Conservation (phyloP, 1,140 invertebrate genomes). For the Melipona quadrifasciata region DNA sequence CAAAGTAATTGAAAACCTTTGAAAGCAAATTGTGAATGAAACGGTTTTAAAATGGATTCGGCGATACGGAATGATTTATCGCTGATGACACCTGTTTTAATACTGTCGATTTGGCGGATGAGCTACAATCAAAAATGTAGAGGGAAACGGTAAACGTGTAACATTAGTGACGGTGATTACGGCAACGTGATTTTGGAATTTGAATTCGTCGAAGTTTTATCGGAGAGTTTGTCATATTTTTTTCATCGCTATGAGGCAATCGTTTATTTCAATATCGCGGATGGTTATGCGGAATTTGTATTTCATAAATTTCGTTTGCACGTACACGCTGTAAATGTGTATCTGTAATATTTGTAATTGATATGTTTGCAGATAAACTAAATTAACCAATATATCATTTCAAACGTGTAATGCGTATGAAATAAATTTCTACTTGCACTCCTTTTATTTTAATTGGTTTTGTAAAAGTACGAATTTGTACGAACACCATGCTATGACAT, state of each 20-base stretch:
- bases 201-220: not conserved
- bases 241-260: no score
- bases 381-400: no score
- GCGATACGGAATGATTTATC: not conserved
- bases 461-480: no score
- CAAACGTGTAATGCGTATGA: no score
- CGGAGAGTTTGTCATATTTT: not conserved
- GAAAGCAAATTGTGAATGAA: not conserved
- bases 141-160: not conserved
- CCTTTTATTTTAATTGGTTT: no score
- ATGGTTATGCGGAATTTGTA: no score
- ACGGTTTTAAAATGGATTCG: not conserved
- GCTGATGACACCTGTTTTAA: not conserved
- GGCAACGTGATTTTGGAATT: not conserved
- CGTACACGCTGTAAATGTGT: no score
- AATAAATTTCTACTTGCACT: no score
- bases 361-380: no score
- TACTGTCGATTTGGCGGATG: not conserved
- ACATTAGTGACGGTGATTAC: not conserved
- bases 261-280: not conserved
- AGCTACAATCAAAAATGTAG: not conserved
- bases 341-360: no score
- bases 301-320: no score
- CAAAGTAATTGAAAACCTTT: constrained; percentile 3
- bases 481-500: no score